Evolutionary conservation across 2,113 vertebrate genomes (phyloP).

Genomic region (Sylvia atricapilla): DNA sequence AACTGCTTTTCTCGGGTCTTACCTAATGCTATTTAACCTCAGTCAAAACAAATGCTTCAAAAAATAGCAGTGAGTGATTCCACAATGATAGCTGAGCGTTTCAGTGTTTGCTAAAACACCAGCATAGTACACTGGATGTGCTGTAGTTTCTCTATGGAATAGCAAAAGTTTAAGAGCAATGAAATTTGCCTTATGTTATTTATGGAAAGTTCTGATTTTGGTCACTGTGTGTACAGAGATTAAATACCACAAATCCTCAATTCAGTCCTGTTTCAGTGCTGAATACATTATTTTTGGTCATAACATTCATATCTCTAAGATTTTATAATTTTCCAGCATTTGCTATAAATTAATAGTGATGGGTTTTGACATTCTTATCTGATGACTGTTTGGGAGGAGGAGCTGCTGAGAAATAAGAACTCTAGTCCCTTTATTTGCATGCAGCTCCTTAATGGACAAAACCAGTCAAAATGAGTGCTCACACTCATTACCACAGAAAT

Average conservation of each 20-base stretch:
- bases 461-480: neutral
- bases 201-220: neutral
- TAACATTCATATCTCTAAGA: accelerated
- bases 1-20: neutral
- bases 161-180: neutral
- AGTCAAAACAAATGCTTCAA: neutral
- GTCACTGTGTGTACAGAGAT: neutral
- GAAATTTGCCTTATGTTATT: neutral
- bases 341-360: neutral
- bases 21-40: neutral
- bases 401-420: neutral
- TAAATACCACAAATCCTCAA: neutral
- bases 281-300: neutral
- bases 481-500: accelerated
- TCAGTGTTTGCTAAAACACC: accelerated
- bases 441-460: neutral
- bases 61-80: neutral
- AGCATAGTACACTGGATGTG: accelerated
- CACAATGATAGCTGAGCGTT: neutral
- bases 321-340: neutral
- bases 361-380: neutral
- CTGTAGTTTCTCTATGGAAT: neutral
- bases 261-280: neutral
- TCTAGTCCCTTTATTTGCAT: neutral
- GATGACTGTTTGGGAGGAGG: neutral